Evolutionary conservation across 2,797 vertebrate genomes (phyloP), one percentile per base, ranked within the genome.

Genomic region (Sciurus vulgaris): DNA sequence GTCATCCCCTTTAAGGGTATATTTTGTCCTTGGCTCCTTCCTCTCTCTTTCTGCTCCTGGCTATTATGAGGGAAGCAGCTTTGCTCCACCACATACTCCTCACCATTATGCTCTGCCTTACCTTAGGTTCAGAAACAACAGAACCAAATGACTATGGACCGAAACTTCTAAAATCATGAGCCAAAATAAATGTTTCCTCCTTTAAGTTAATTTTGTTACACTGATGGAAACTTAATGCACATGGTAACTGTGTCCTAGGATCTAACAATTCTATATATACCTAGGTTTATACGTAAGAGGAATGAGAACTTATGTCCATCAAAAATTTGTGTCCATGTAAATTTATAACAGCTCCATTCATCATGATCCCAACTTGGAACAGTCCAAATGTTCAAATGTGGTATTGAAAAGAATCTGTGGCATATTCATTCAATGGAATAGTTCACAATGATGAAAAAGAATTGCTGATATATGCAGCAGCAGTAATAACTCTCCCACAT

Each of bases 371-470:
- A 72, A 51, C 7, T 59, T 87, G 61, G 54, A 92, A 77, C 20
- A 73, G 30, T 15, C 15, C 13, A 79, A 69, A 49, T 81, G 67
- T 83, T 33, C 22, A 87, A 65, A 13, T 78, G 89, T 79, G 85
- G 35, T 65, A 24, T 33, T 49, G 79, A 95, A 88, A 94, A 84
- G 67, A 86, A 82, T 79, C 49, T 83, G 10, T 93, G 76, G 59
- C 26, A 30, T 79, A 41, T 33, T 84, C 35, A 63, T 49, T 44
- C 35, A 82, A 30, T 30, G 61, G n/a, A 94, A 81, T 91, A 47
- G 17, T 86, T 9, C 33, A 76, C 0, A 14, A 28, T 33, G 54
- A 77, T 70, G 67, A 92, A 76, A 92, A 70, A 86, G 49, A 54
- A 70, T 7, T 47, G 24, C 22, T 79, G 44, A 67, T 69, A 47